Evolutionary conservation across 37 sponge, comb jelly and placozoan genomes (phyloP).

Genomic region (Petrosia ficiformis): DNA sequence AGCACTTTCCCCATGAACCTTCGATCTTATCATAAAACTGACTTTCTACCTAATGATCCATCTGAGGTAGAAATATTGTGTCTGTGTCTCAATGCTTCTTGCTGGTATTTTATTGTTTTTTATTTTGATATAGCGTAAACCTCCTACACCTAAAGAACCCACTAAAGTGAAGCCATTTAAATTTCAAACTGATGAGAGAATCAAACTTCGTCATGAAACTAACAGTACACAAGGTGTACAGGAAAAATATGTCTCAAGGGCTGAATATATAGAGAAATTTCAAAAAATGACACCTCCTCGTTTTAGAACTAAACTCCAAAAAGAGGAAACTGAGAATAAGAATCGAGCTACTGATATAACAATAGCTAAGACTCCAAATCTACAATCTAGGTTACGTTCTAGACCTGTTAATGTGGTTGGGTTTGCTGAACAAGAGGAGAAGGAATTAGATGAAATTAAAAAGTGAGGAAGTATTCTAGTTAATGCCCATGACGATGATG

Average conservation of each 20-base stretch:
- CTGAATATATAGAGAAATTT: conserved; percentile 25
- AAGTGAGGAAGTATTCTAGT: conserved; percentile 23
- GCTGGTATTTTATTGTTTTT: background rate
- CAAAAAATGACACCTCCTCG: conserved; percentile 63
- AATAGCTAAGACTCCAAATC: conserved; percentile 56
- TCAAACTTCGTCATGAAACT: conserved; percentile 15
- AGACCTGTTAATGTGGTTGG: conserved; percentile 38
- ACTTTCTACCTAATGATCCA: background rate
- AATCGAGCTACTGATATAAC: conserved; percentile 14
- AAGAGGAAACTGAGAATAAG: background rate
- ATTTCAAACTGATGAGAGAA: conserved; percentile 22
- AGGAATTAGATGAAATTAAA: conserved; percentile 44
- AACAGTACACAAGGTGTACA: no score
- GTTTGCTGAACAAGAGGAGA: conserved; percentile 61
- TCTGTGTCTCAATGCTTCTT: background rate
- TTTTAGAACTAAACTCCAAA: conserved; percentile 23
- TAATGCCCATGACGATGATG: background rate
- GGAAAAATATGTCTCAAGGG: background rate
- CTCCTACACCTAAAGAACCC: conserved; percentile 13
- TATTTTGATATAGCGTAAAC: background rate
- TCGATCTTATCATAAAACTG: conserved; percentile 12
- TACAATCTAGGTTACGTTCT: conserved; percentile 33
- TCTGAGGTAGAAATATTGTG: background rate
- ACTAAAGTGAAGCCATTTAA: conserved; percentile 65
- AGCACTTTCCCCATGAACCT: conserved; percentile 36